Evolutionary conservation across 2,888 invertebrate genomes (phyloP), one percentile per base, ranked within the genome.

Genomic region (Bombylius major): DNA sequence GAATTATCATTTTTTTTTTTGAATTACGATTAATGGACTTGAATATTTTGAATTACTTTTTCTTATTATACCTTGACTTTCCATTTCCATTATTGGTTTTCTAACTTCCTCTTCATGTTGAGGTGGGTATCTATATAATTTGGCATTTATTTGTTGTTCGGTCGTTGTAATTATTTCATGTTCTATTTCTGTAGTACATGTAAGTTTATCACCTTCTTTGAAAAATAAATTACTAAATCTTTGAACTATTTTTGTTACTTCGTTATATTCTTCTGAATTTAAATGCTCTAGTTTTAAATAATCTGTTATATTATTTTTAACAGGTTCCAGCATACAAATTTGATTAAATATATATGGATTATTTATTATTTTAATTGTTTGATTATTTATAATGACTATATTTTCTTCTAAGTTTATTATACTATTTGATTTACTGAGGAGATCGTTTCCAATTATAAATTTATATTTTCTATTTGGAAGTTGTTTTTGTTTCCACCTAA

Each of bases 121-220:
- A 8, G 51, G 51, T 7, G 54, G 55, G n/a, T 56, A 56, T 36
- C 58, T 58, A 34, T 56, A 58, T 47, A 56, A 55, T 45, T 46
- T 53, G 6, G 47, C n/a, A 9, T 53, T 53, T 33, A 23, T 36
- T 9, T 47, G 1, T 9, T 46, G n/a, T 13, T 53, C 47, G 4
- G 47, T 46, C 1, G 53, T 47, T 12, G 47, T 53, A 5, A 46
- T 23, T 4, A 46, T 34, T 13, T 50, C 51, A 31, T 60, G 60
- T 36, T 50, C 7, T 14, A 60, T 51, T 54, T 53, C 55, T 23
- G 57, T 14, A 31, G 60, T 56, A 36, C 53, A 34, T 4, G 59
- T 57, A 32, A 56, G 51, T 36, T 45, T 51, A 51, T 59, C 48
- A 47, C 51, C 58, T 47, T 58, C 57, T 54, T 57, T 58, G 47